Evolutionary conservation across 2,113 vertebrate species (phyloP).

Genomic region (Scytalopus superciliaris): DNA sequence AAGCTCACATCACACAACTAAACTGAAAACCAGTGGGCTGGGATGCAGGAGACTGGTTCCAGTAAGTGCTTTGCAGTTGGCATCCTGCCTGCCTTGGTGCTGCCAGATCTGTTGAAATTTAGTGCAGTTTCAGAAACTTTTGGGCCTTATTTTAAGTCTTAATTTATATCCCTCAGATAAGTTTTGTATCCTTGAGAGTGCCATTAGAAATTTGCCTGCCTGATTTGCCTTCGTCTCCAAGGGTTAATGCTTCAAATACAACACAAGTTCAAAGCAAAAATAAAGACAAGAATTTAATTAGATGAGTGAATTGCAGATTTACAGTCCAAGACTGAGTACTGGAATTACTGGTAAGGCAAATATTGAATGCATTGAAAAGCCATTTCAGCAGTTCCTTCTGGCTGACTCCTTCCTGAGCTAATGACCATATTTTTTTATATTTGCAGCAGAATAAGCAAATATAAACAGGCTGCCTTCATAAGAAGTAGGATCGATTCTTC

Average conservation of each 20-base stretch:
- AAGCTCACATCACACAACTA: not conserved
- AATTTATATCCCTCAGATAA: rapidly evolving
- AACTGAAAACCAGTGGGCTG: not conserved
- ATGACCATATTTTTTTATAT: rapidly evolving
- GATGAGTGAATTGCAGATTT: not conserved
- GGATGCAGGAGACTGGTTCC: not conserved
- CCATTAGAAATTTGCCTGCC: not conserved
- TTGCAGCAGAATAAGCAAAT: not conserved
- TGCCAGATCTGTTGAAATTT: not conserved
- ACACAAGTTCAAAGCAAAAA: not conserved
- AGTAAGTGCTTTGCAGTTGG: not conserved
- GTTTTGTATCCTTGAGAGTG: not conserved
- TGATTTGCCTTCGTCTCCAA: not conserved
- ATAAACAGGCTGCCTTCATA: not conserved
- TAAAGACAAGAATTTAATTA: not conserved
- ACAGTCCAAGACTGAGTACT: not conserved
- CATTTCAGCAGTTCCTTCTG: not conserved
- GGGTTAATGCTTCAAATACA: not conserved
- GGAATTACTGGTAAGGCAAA: not conserved
- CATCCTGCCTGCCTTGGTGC: not conserved
- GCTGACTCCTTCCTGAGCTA: not conserved
- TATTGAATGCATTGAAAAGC: not conserved
- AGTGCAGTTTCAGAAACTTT: not conserved
- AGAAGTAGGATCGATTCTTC: not conserved
- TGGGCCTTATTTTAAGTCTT: not conserved